Conservation (phyloP, 2,113 vertebrate genomes). For the Chelonoidis abingdonii region DNA sequence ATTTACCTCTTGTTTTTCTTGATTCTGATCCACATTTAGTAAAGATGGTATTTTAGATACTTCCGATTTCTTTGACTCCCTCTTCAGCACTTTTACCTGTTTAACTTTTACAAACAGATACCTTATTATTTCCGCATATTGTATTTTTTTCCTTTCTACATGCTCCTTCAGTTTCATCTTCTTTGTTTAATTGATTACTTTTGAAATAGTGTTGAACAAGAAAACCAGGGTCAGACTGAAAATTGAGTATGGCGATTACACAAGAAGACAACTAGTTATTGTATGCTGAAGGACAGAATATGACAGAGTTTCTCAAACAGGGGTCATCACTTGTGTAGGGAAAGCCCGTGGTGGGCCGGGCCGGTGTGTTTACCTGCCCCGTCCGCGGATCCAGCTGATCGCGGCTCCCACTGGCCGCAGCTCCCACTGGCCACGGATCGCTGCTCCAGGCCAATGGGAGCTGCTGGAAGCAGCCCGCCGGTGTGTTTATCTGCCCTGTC, state of each 20-base stretch:
- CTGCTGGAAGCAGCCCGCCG: no score
- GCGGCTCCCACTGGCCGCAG: no score
- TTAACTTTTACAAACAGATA: slow-evolving; percentile 72
- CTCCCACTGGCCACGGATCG: no score
- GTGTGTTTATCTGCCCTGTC: no score
- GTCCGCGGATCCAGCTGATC: no score
- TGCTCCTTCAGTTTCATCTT: background rate
- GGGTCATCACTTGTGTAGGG: no score
- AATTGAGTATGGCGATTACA: background rate
- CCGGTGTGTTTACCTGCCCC: no score
- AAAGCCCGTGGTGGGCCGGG: no score
- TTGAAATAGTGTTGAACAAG: background rate
- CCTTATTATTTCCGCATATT: slow-evolving; percentile 47
- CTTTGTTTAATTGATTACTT: background rate
- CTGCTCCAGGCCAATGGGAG: no score
- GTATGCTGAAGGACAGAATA: background rate
- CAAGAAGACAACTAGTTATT: background rate
- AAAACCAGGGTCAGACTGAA: background rate
- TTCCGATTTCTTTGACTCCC: slow-evolving; percentile 71
- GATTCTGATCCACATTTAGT: slow-evolving; percentile 65
- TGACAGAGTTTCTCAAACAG: no score
- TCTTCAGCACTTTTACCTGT: slow-evolving; percentile 73
- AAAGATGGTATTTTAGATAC: slow-evolving; percentile 75
- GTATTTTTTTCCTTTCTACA: slow-evolving; percentile 32
- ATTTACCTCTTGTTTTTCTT: slow-evolving; percentile 75